These are phyloP conservation scores for Trissolcus japonicus DNA, from an alignment of 2,888 invertebrate species.

Conservation along the genomic window DNA sequence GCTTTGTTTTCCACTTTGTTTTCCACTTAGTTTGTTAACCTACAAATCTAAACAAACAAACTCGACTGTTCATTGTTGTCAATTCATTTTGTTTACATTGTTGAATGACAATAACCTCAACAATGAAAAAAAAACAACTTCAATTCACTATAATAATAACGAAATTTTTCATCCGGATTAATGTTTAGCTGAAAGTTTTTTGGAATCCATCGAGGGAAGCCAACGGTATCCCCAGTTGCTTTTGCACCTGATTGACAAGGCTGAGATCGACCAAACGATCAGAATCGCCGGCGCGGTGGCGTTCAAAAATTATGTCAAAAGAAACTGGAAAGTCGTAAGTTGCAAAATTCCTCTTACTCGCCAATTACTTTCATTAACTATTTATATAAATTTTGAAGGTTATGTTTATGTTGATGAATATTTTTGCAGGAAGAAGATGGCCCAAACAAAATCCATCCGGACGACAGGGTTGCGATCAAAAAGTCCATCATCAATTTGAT, in stretches of 20 bases:
- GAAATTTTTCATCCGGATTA: neutral
- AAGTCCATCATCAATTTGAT: conserved; percentile 92
- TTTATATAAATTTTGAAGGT: too few relatives aligned
- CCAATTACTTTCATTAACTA: too few relatives aligned
- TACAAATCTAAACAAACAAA: too few relatives aligned
- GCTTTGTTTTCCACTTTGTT: conserved; percentile 7
- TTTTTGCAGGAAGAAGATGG: conserved; percentile 70
- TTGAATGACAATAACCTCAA: too few relatives aligned
- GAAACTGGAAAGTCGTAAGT: conserved; percentile 93
- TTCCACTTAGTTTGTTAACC: neutral
- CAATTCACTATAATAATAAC: too few relatives aligned
- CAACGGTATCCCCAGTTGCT: conserved; percentile 93
- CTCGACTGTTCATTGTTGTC: too few relatives aligned
- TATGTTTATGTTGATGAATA: too few relatives aligned
- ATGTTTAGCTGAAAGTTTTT: conserved; percentile 89
- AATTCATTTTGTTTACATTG: too few relatives aligned
- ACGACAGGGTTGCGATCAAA: conserved; percentile 89
- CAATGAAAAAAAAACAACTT: too few relatives aligned
- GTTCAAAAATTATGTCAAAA: conserved; percentile 97
- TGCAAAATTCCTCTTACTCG: neutral
- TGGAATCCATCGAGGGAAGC: conserved; percentile 92
- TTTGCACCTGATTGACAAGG: conserved; percentile 90
- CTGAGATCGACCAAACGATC: conserved; percentile 87
- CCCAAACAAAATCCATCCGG: conserved; percentile 85
- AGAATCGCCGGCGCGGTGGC: conserved; percentile 93